Percentiles rank a stretch among this genome's conserved stretches.
phyloP scores from a whole-genome alignment of 2,888 invertebrate species.

The Galeopsomyia nigrocyanea region DNA sequence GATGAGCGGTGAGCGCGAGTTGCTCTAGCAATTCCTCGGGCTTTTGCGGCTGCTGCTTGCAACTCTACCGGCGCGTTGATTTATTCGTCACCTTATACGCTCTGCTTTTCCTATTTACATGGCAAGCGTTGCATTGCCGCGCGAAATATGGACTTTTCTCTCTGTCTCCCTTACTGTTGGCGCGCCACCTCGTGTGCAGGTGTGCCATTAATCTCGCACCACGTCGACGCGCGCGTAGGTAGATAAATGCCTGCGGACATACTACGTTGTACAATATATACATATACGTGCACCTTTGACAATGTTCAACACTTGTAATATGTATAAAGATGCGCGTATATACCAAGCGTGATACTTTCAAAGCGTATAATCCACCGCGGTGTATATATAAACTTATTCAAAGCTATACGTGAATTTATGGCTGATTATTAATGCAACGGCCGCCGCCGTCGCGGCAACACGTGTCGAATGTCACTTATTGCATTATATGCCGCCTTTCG shows the following conservation, averaged over 20 bases:
- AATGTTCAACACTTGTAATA: slow-evolving; percentile 19
- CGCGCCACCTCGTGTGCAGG: slow-evolving; percentile 43
- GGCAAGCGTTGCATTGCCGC: slow-evolving; percentile 3
- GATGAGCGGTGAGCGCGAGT: slow-evolving; percentile 36
- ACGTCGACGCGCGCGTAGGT: slow-evolving; percentile 40
- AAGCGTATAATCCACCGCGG: slow-evolving; percentile 37
- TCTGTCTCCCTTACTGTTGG: slow-evolving; percentile 48
- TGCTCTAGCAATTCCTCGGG: slow-evolving; percentile 38
- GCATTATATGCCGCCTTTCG: slow-evolving; percentile 33
- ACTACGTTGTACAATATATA: slow-evolving; percentile 3
- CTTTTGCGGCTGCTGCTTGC: slow-evolving; percentile 42
- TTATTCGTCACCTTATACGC: slow-evolving; percentile 53
- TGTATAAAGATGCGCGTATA: not conserved
- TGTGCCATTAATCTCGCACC: slow-evolving; percentile 48
- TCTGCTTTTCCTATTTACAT: slow-evolving; percentile 52
- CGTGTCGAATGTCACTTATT: slow-evolving; percentile 43
- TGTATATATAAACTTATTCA: slow-evolving; percentile 28
- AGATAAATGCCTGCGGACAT: slow-evolving; percentile 39
- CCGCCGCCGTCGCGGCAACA: slow-evolving; percentile 15
- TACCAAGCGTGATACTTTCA: slow-evolving; percentile 38
- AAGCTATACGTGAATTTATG: slow-evolving; percentile 33
- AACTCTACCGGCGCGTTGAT: slow-evolving; percentile 52
- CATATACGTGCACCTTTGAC: slow-evolving; percentile 18
- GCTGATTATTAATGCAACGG: slow-evolving; percentile 41
- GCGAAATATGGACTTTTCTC: slow-evolving; percentile 49